These are phyloP conservation scores for Caenorhabditis sp. DNA, from an alignment of 2,888 invertebrate genomes.

Conservation along the genomic window DNA sequence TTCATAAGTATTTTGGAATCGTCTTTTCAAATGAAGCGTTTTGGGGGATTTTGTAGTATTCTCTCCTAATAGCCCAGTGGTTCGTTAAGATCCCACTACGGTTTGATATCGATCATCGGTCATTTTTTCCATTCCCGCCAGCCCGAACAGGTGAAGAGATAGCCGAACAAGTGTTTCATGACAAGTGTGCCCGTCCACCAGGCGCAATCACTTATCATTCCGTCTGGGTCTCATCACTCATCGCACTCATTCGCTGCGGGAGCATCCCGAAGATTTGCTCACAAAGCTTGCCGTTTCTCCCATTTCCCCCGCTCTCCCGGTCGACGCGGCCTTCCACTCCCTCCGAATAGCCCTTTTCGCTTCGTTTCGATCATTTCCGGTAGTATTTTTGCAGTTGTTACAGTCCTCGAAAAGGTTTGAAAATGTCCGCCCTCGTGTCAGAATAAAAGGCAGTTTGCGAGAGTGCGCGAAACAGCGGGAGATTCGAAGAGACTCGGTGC, in stretches of 20 bases:
- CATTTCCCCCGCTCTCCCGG: conserved; percentile 15
- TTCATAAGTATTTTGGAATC: neutral
- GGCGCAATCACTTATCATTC: conserved; percentile 53
- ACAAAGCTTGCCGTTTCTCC: conserved; percentile 41
- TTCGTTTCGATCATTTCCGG: conserved; percentile 15
- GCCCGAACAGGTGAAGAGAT: conserved; percentile 26
- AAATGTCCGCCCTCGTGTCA: conserved; percentile 10
- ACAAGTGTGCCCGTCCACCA: conserved; percentile 35
- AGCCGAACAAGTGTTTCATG: conserved; percentile 58
- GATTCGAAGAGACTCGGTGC: conserved; percentile 18
- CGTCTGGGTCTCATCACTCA: conserved; percentile 7
- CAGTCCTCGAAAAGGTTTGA: conserved; percentile 12
- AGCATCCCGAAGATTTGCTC: conserved; percentile 56
- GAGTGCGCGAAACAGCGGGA: conserved; percentile 4
- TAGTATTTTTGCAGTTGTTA: conserved; percentile 13
- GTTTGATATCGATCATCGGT: conserved; percentile 23
- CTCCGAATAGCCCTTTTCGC: conserved; percentile 8
- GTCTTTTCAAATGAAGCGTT: neutral
- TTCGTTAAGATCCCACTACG: conserved; percentile 8
- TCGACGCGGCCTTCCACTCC: neutral
- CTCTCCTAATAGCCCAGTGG: neutral
- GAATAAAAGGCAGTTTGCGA: conserved; percentile 17
- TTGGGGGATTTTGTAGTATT: neutral
- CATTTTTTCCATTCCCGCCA: conserved; percentile 3
- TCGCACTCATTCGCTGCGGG: conserved; percentile 24